phyloP scores from a whole-genome alignment of 2,797 vertebrate genomes.

The Orientallactaga sibirica region DNA sequence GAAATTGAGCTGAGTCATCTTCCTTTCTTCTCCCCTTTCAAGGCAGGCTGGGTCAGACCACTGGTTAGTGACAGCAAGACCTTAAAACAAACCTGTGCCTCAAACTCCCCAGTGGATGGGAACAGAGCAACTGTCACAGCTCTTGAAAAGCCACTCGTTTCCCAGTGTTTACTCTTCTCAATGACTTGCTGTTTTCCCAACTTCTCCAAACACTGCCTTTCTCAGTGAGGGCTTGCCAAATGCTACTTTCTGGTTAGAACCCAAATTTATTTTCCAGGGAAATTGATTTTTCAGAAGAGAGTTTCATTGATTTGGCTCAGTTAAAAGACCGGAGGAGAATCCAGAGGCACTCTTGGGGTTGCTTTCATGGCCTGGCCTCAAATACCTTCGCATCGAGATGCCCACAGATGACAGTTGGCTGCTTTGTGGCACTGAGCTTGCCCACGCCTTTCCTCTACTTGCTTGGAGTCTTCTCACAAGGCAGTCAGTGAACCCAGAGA shows the following conservation, averaged over 20 bases:
- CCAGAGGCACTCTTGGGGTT: constrained; percentile 3
- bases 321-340: constrained; percentile 51
- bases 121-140: background rate
- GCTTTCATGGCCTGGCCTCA: constrained; percentile 51
- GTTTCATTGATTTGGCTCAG: constrained; percentile 63
- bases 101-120: background rate
- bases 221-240: constrained; percentile 66
- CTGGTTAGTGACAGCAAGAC: background rate
- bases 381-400: background rate
- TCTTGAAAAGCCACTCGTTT: background rate
- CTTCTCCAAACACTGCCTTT: constrained; percentile 66
- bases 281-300: constrained; percentile 69
- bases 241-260: constrained; percentile 64
- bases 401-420: background rate
- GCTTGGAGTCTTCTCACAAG: background rate
- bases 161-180: constrained; percentile 56
- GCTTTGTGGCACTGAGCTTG: background rate
- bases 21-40: background rate
- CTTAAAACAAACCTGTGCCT: constrained; percentile 7
- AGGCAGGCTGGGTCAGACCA: background rate
- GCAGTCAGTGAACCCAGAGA: background rate
- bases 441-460: background rate
- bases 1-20: background rate
- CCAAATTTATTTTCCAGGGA: constrained; percentile 72
- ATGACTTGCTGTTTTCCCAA: constrained; percentile 57